phyloP scores from a whole-genome alignment of 2,888 invertebrate genomes.

The Oligia strigilis region DNA sequence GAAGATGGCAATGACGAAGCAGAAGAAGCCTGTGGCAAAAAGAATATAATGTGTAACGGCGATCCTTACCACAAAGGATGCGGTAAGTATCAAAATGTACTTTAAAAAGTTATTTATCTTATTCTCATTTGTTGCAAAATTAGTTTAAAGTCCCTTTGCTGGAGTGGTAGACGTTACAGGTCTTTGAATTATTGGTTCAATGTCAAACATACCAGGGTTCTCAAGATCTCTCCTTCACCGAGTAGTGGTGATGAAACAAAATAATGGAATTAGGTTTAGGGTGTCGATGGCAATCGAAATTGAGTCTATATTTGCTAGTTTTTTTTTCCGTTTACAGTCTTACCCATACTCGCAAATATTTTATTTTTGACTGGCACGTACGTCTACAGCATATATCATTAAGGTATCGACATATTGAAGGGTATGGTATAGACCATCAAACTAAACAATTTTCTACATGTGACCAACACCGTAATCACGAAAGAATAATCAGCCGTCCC shows the following conservation, averaged over 20 bases:
- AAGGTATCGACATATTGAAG: not conserved
- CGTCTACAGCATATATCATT: not conserved
- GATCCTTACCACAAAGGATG: conserved; percentile 82
- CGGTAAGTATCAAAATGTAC: conserved; percentile 70
- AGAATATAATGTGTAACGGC: conserved; percentile 73
- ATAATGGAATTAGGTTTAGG: not conserved
- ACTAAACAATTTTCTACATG: not conserved
- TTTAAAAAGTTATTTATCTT: not conserved
- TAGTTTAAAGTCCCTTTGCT: not conserved
- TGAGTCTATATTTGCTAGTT: not conserved
- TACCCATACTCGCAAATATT: not conserved
- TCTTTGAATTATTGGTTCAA: conserved; percentile 6
- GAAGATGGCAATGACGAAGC: conserved; percentile 93
- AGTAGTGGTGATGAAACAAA: not conserved
- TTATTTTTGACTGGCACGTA: not conserved
- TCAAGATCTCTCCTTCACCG: not conserved
- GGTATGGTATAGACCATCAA: not conserved
- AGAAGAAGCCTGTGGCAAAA: conserved; percentile 83
- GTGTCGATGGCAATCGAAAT: not conserved
- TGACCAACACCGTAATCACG: not conserved
- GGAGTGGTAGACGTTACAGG: not conserved
- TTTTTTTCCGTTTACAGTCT: not conserved
- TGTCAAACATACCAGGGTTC: not conserved
- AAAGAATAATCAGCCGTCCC: not conserved
- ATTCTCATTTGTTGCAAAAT: not conserved